phyloP scores from a whole-genome alignment of 2,797 vertebrate genomes.

The Characodon lateralis region DNA sequence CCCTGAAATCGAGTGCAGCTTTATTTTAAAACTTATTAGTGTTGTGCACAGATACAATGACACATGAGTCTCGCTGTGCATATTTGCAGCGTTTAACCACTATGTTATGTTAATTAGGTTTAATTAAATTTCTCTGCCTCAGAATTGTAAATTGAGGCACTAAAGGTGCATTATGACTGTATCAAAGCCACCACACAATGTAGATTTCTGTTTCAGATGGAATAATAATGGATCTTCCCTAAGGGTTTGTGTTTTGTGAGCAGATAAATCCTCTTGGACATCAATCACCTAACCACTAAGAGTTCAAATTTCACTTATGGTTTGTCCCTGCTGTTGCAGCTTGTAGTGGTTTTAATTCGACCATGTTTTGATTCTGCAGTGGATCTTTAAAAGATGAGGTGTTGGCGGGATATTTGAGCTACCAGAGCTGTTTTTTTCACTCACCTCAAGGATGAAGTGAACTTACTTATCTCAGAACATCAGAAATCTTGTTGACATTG shows the following conservation, averaged over 20 bases:
- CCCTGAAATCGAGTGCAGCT: conserved; percentile 1
- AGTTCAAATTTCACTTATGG: conserved; percentile 52
- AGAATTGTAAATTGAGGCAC: conserved; percentile 7
- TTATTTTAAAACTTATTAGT: conserved; percentile 8
- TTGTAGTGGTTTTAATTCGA: conserved; percentile 64
- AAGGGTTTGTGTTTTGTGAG: conserved; percentile 31
- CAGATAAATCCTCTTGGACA: conserved; percentile 33
- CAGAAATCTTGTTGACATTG: conserved; percentile 12
- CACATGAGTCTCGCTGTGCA: neutral
- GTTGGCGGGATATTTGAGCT: conserved; percentile 54
- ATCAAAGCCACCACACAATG: conserved; percentile 19
- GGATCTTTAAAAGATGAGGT: conserved; percentile 73
- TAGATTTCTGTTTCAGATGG: conserved; percentile 47
- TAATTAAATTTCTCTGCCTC: conserved; percentile 11
- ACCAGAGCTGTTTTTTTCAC: conserved; percentile 27
- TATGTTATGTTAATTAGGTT: conserved; percentile 6
- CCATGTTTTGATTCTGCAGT: conserved; percentile 46
- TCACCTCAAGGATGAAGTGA: conserved; percentile 17
- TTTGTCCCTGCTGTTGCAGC: conserved; percentile 41
- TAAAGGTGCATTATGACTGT: conserved; percentile 19
- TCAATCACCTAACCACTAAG: conserved; percentile 45
- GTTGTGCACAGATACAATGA: neutral
- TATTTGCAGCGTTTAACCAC: conserved; percentile 1
- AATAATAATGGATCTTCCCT: conserved; percentile 36
- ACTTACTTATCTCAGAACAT: conserved; percentile 6